A percentile compares a stretch with the other conserved stretches of the same genome.
These are phyloP conservation scores for Malacosoma neustria DNA, from an alignment of 2,888 invertebrate species.

Conservation along the genomic window DNA sequence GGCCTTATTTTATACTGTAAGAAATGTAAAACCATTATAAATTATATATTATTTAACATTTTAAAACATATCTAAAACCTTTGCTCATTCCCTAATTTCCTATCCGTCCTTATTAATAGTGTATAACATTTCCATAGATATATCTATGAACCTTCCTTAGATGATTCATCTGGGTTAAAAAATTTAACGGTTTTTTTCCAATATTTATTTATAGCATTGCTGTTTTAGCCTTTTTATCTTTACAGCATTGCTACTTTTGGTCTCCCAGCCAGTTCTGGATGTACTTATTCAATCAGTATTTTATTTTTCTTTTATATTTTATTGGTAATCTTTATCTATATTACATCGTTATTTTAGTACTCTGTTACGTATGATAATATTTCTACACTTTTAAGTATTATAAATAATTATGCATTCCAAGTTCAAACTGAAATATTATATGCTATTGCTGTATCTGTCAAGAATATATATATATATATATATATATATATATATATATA, in stretches of 20 bases:
- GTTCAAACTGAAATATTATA: slow-evolving; percentile 11
- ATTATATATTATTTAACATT: too few species aligned
- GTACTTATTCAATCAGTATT: slow-evolving; percentile 43
- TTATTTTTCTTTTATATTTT: slow-evolving; percentile 20
- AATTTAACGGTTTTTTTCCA: slow-evolving; percentile 17
- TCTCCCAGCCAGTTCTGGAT: slow-evolving; percentile 28
- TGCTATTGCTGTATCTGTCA: too few species aligned
- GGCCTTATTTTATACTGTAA: too few species aligned
- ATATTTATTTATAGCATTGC: slow-evolving; percentile 11
- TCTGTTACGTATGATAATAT: slow-evolving; percentile 28
- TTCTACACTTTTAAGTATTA: slow-evolving; percentile 22
- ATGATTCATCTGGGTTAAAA: too few species aligned
- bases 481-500: too few species aligned
- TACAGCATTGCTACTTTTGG: slow-evolving; percentile 11
- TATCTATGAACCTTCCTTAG: too few species aligned
- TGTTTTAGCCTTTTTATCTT: slow-evolving; percentile 18
- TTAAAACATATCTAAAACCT: background rate
- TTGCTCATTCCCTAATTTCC: slow-evolving; percentile 22
- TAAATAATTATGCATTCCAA: slow-evolving; percentile 30
- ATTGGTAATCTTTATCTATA: slow-evolving; percentile 38
- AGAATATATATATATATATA: too few species aligned
- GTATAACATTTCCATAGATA: too few species aligned
- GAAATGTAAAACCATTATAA: too few species aligned
- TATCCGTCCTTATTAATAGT: slow-evolving; percentile 29
- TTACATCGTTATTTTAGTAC: slow-evolving; percentile 43